These are phyloP conservation scores for Pseudochirops corinnae DNA, from an alignment of 2,797 vertebrate genomes.

Conservation along the genomic window DNA sequence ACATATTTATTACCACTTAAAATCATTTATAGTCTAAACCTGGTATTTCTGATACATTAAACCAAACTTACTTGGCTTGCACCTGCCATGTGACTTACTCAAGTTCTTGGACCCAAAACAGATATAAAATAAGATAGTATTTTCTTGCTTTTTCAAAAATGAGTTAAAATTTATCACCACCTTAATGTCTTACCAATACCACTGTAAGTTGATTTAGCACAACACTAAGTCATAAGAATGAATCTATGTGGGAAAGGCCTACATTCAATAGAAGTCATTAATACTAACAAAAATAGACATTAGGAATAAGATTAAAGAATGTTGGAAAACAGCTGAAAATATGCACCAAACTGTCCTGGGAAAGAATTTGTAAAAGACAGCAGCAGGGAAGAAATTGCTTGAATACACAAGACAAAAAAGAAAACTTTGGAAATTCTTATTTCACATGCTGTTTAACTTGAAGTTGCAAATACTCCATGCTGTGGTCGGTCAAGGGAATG, in stretches of 20 bases:
- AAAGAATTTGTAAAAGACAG: conserved; percentile 40
- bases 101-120: conserved; percentile 9
- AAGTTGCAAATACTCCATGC: not conserved
- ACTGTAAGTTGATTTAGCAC: conserved; percentile 29
- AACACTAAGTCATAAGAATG: conserved; percentile 41
- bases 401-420: conserved; percentile 36
- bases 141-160: conserved; percentile 42
- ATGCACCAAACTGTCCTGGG: conserved; percentile 9
- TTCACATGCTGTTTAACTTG: conserved; percentile 28
- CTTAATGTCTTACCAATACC: conserved; percentile 37
- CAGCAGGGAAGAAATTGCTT: conserved; percentile 30
- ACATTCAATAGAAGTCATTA: not conserved
- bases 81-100: not conserved
- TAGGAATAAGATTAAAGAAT: not conserved
- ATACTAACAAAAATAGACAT: conserved; percentile 12
- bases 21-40: conserved; percentile 38
- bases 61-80: conserved; percentile 3
- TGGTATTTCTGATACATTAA: conserved; percentile 43
- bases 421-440: conserved; percentile 39
- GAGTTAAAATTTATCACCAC: conserved; percentile 45
- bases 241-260: conserved; percentile 39
- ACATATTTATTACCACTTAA: conserved; percentile 2
- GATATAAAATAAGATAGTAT: conserved; percentile 29
- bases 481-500: not conserved
- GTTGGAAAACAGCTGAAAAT: not conserved